phyloP scores from a whole-genome alignment of 2,888 invertebrate genomes.

The Leptinotarsa peninsularis region DNA sequence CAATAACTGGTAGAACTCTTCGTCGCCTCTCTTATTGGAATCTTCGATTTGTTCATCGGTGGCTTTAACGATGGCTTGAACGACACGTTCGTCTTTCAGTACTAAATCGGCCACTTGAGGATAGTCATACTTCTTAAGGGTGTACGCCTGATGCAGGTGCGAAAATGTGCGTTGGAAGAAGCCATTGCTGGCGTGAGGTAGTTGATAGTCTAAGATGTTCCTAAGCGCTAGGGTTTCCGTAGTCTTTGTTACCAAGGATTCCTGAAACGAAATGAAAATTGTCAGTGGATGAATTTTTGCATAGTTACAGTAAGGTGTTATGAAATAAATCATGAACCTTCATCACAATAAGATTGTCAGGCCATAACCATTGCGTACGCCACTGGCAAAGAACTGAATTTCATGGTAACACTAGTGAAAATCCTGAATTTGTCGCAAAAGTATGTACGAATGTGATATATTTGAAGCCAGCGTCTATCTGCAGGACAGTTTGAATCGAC shows the following conservation, averaged over 20 bases:
- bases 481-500: too few species aligned
- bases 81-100: slow-evolving; percentile 78
- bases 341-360: too few species aligned
- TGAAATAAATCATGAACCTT: too few species aligned
- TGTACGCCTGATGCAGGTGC: slow-evolving; percentile 76
- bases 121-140: slow-evolving; percentile 76
- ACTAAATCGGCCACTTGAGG: slow-evolving; percentile 73
- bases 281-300: background rate
- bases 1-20: slow-evolving; percentile 69
- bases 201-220: slow-evolving; percentile 72
- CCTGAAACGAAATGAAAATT: slow-evolving; percentile 64
- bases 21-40: slow-evolving; percentile 55
- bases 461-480: too few species aligned
- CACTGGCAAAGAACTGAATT: too few species aligned
- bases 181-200: slow-evolving; percentile 70
- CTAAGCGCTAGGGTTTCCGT: slow-evolving; percentile 69
- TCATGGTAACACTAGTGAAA: too few species aligned
- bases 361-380: too few species aligned
- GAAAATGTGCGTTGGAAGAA: slow-evolving; percentile 73
- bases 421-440: too few species aligned
- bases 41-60: slow-evolving; percentile 69
- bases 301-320: background rate
- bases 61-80: slow-evolving; percentile 78
- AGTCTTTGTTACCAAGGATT: slow-evolving; percentile 72
- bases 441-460: too few species aligned